Evolutionary conservation across 1,140 invertebrate genomes (phyloP).

Genomic region (Colletes gigas): DNA sequence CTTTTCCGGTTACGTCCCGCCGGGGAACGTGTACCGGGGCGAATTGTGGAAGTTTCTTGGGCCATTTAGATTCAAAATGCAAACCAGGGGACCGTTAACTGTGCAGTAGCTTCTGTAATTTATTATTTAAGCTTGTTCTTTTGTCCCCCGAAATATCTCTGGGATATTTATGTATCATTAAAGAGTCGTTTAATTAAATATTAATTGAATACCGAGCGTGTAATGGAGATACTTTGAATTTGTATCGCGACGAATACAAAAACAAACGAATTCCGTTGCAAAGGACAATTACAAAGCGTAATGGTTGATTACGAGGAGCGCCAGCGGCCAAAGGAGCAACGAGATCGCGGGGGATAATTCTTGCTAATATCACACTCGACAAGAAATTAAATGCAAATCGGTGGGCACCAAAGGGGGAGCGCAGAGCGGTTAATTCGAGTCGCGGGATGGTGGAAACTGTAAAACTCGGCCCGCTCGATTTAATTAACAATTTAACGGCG

Average conservation of each 20-base stretch:
- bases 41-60: neutral
- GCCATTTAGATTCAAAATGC: neutral
- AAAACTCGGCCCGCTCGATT: slow-evolving; percentile 25
- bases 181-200: too few species aligned
- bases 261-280: too few species aligned
- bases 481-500: slow-evolving; percentile 42
- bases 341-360: neutral
- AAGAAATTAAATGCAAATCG: slow-evolving; percentile 28
- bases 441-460: neutral
- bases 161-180: too few species aligned
- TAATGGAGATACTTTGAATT: too few species aligned
- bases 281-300: too few species aligned
- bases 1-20: neutral
- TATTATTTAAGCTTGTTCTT: too few species aligned
- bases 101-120: neutral
- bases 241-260: too few species aligned
- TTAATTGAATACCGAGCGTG: too few species aligned
- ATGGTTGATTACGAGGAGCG: neutral
- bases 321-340: neutral
- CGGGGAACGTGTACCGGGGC: neutral
- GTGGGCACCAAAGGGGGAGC: neutral
- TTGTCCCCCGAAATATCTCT: too few species aligned
- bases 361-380: slow-evolving; percentile 6
- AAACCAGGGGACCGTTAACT: neutral
- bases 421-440: neutral